phyloP scores from a whole-genome alignment of 2,113 vertebrate species.

The Okapia johnstoni region DNA sequence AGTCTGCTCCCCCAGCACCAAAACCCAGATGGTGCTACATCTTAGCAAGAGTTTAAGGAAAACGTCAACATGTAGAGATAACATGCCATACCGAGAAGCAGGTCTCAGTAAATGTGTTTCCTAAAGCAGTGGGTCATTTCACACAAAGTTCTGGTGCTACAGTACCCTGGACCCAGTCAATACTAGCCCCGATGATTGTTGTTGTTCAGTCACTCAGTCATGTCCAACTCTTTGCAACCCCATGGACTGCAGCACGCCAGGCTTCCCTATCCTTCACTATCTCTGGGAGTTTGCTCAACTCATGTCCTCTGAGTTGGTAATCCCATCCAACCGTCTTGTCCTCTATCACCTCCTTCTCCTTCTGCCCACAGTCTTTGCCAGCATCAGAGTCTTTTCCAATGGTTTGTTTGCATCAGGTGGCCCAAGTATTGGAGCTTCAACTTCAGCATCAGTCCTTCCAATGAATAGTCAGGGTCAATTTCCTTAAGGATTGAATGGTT shows the following conservation, averaged over 20 bases:
- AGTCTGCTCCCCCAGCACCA: too few species aligned
- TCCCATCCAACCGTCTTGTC: neutral
- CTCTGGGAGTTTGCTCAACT: neutral
- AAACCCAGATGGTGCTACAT: neutral
- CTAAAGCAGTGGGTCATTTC: neutral
- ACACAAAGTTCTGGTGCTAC: rapidly evolving
- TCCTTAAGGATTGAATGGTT: neutral
- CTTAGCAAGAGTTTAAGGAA: neutral
- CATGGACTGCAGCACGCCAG: neutral
- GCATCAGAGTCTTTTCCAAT: neutral
- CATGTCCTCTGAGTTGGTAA: neutral
- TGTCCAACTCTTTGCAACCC: neutral
- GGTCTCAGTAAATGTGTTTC: neutral
- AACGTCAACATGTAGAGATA: neutral
- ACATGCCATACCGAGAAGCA: rapidly evolving
- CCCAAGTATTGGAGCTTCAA: neutral
- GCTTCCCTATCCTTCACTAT: neutral
- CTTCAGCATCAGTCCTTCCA: neutral
- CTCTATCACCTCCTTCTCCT: neutral
- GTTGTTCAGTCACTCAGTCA: neutral
- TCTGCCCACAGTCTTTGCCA: neutral
- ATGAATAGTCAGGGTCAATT: neutral
- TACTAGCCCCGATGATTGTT: rapidly evolving
- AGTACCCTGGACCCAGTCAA: rapidly evolving
- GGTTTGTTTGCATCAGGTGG: neutral